These are phyloP conservation scores for Clinocottus analis DNA, from an alignment of 2,113 vertebrate genomes.

Conservation along the genomic window DNA sequence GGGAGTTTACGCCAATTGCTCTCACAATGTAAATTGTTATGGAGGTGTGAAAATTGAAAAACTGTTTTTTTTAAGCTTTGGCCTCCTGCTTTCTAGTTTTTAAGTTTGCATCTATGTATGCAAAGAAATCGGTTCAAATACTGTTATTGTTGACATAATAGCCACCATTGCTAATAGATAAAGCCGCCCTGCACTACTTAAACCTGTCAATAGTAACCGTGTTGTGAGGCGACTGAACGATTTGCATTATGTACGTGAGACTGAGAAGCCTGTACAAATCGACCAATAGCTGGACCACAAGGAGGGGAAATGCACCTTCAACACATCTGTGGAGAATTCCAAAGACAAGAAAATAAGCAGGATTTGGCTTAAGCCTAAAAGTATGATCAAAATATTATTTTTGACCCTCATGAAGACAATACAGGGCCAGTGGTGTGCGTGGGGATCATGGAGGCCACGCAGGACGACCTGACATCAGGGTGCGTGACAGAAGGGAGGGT, in stretches of 20 bases:
- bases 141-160: not conserved
- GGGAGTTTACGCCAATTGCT: not conserved
- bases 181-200: not conserved
- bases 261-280: not conserved
- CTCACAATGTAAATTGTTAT: not conserved
- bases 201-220: not conserved
- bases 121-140: not conserved
- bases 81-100: not conserved
- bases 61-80: not conserved
- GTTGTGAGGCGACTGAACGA: not conserved
- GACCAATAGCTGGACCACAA: not conserved
- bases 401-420: not conserved
- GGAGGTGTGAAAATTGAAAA: not conserved
- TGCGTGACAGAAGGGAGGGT: too few relatives aligned
- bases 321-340: conserved; percentile 2
- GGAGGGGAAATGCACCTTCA: not conserved
- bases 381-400: not conserved
- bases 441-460: not conserved
- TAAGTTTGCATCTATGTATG: not conserved
- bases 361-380: not conserved
- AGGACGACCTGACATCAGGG: conserved; percentile 10
- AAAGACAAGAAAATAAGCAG: not conserved
- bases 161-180: not conserved
- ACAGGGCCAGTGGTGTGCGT: not conserved
- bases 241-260: not conserved